A percentile compares a stretch with the other conserved stretches of the same genome.
phyloP scores from a whole-genome alignment of 2,888 invertebrate species.

The Aphodius granarius region DNA sequence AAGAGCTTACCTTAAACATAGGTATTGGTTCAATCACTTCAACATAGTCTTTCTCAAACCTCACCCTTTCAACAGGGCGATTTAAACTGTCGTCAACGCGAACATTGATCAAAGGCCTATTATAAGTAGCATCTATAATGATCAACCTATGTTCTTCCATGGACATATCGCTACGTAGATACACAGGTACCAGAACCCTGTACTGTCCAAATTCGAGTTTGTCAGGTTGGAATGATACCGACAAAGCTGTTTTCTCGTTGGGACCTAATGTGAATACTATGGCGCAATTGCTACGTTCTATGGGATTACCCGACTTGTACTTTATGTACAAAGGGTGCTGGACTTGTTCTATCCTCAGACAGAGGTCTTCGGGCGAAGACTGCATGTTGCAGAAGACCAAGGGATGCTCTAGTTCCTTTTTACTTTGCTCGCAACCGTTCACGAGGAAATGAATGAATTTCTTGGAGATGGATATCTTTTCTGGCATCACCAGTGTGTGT shows the following conservation, averaged over 20 bases:
- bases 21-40: background rate
- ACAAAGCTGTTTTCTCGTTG: background rate
- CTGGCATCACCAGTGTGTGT: background rate
- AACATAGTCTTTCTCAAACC: background rate
- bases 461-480: background rate
- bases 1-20: background rate
- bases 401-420: background rate
- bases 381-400: background rate
- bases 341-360: background rate
- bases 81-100: background rate
- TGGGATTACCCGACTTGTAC: background rate
- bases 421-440: background rate
- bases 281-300: too few relatives aligned
- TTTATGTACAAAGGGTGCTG: slow-evolving; percentile 3
- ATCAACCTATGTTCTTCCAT: background rate
- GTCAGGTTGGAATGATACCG: background rate
- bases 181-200: background rate
- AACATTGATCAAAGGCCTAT: background rate
- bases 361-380: background rate
- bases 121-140: background rate
- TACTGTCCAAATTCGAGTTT: background rate
- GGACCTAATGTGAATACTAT: background rate
- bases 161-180: background rate
- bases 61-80: background rate
- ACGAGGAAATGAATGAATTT: background rate